These are phyloP conservation scores for Pantherophis guttatus DNA, from an alignment of 2,113 vertebrate genomes.

Conservation along the genomic window DNA sequence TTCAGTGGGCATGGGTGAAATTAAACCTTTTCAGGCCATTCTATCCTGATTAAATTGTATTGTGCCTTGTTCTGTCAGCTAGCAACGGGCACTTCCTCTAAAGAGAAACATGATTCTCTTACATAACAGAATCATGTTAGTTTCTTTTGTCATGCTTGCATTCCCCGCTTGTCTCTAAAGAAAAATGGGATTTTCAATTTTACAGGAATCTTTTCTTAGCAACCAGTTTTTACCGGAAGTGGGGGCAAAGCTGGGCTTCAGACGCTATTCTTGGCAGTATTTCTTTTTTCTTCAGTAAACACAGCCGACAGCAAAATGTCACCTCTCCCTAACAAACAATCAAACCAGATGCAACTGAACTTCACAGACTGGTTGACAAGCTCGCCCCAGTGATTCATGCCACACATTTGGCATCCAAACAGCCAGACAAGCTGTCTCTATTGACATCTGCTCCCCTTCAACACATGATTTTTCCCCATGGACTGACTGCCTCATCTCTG, in stretches of 20 bases:
- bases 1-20: background rate
- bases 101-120: background rate
- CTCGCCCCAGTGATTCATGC: background rate
- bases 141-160: background rate
- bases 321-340: slow-evolving; percentile 6
- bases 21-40: slow-evolving; percentile 1
- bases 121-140: background rate
- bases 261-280: background rate
- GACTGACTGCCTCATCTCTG: rapidly evolving
- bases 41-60: background rate
- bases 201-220: background rate
- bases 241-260: background rate
- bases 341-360: slow-evolving; percentile 13
- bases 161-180: background rate
- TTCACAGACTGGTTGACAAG: slow-evolving; percentile 1
- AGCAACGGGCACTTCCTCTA: background rate
- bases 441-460: background rate
- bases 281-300: background rate
- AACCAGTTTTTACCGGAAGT: background rate
- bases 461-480: background rate
- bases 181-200: rapidly evolving
- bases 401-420: slow-evolving; percentile 6
- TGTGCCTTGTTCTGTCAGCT: background rate
- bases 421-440: background rate
- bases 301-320: slow-evolving; percentile 5